phyloP scores from a whole-genome alignment of 2,113 vertebrate genomes.

The Zapus hudsonius region DNA sequence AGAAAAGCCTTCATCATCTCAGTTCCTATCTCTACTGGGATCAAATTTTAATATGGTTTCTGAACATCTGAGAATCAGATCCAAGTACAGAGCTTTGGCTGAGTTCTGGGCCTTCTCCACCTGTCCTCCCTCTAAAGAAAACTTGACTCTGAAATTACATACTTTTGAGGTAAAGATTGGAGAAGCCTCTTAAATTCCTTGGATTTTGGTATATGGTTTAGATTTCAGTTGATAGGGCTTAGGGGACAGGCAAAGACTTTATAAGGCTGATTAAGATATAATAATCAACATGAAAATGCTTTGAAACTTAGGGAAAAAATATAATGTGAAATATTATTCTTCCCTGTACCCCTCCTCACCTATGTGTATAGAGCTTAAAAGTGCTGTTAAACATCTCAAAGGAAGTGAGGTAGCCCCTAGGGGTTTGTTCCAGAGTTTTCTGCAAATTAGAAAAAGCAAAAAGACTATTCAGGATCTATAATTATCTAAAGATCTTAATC shows the following conservation, averaged over 20 bases:
- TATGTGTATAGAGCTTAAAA: conserved; percentile 96
- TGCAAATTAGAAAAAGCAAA: conserved; percentile 82
- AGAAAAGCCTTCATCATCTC: conserved; percentile 26
- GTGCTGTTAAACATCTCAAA: conserved; percentile 97
- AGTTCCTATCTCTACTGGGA: neutral
- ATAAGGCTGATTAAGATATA: conserved; percentile 31
- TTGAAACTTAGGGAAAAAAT: conserved; percentile 29
- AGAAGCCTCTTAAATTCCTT: neutral
- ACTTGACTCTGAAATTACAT: conserved; percentile 20
- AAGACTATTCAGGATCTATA: conserved; percentile 44
- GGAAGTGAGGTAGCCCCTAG: conserved; percentile 90
- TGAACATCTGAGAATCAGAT: conserved; percentile 29
- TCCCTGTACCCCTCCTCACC: conserved; percentile 85
- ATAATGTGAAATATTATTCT: neutral
- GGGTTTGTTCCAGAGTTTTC: conserved; percentile 93
- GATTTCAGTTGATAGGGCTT: conserved; percentile 15
- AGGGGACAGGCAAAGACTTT: conserved; percentile 20
- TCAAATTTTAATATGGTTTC: neutral
- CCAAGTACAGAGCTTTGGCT: neutral
- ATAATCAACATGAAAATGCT: conserved; percentile 22
- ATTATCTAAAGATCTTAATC: conserved; percentile 1
- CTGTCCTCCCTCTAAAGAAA: neutral
- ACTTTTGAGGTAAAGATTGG: conserved; percentile 15
- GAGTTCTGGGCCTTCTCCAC: neutral
- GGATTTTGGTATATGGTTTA: neutral